These are phyloP conservation scores for Scolopax mira DNA, from an alignment of 2,113 vertebrate genomes.

Conservation along the genomic window DNA sequence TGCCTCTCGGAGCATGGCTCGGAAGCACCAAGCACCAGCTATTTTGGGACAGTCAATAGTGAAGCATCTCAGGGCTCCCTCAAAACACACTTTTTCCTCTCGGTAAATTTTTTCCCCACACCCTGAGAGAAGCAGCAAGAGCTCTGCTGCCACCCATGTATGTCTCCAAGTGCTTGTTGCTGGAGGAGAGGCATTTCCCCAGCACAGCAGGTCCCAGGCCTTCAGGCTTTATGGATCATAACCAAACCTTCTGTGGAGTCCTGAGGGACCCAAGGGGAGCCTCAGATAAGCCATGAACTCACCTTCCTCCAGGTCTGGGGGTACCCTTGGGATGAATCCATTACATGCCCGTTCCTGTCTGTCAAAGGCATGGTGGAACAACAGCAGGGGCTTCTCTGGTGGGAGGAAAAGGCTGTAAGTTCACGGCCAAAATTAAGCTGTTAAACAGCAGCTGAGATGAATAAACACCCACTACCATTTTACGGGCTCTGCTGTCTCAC, in stretches of 20 bases:
- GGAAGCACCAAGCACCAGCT: neutral
- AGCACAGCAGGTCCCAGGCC: neutral
- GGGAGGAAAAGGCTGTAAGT: neutral
- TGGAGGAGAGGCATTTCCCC: neutral
- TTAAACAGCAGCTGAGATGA: neutral
- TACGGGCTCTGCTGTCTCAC: neutral
- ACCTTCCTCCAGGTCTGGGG: neutral
- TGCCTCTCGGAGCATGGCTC: neutral
- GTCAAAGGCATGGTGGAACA: neutral
- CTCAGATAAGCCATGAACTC: neutral
- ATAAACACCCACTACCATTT: neutral
- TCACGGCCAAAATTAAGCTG: neutral
- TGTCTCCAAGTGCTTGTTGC: neutral
- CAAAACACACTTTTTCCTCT: neutral
- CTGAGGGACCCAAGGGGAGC: neutral
- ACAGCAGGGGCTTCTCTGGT: neutral
- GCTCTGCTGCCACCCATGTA: neutral
- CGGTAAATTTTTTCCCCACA: neutral
- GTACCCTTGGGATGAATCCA: neutral
- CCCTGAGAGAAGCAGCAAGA: neutral
- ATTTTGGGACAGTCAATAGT: neutral
- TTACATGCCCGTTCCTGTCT: fast-evolving
- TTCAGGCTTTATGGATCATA: neutral
- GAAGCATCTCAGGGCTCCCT: neutral
- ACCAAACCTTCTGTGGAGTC: neutral